phyloP scores from a whole-genome alignment of 2,797 vertebrate genomes.

The Amazona ochrocephala region DNA sequence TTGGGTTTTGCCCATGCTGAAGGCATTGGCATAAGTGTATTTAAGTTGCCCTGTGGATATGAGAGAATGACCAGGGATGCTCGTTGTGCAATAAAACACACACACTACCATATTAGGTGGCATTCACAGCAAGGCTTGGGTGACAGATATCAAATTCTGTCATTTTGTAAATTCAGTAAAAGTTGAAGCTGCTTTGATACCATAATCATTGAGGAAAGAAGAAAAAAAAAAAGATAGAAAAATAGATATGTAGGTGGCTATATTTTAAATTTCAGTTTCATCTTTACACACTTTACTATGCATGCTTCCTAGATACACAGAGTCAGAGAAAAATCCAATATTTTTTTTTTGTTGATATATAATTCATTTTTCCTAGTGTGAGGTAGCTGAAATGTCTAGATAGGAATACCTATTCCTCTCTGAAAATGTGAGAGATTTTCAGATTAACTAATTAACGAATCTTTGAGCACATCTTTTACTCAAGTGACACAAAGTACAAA shows the following conservation, averaged over 20 bases:
- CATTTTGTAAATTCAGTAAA: neutral
- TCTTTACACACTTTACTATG: neutral
- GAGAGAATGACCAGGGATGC: neutral
- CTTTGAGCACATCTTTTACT: neutral
- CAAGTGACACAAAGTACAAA: neutral
- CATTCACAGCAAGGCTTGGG: neutral
- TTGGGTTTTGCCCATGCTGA: neutral
- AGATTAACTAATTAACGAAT: neutral
- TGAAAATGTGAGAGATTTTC: neutral
- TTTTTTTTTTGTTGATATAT: neutral
- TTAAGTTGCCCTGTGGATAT: neutral
- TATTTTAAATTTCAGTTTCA: neutral
- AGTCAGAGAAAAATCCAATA: neutral
- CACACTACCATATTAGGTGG: accelerated
- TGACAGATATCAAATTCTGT: neutral
- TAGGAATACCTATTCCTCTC: neutral
- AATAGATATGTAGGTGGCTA: neutral
- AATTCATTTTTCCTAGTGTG: neutral
- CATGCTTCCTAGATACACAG: neutral
- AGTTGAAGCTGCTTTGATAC: neutral
- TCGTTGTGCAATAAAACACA: neutral
- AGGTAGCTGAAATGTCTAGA: neutral
- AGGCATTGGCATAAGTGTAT: neutral
- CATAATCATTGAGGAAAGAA: neutral
- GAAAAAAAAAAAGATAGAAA: neutral